Evolutionary conservation across 2,888 invertebrate species (phyloP), one percentile per base, ranked within the genome.

Genomic region (Agonopterix heracliana): DNA sequence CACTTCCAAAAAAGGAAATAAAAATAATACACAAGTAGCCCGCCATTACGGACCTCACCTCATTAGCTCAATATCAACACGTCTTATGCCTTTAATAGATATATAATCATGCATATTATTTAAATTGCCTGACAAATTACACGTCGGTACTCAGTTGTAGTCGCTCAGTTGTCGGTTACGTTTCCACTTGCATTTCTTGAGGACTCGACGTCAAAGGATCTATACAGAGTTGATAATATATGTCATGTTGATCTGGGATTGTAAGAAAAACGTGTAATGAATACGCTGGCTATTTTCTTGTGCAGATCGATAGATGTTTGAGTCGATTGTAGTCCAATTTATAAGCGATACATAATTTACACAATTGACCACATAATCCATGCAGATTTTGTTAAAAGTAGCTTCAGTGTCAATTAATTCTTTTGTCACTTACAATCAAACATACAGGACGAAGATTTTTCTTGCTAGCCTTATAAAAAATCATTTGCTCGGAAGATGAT

Each of bases 51-150:
- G 66, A 69, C 71, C 71, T 72, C 72, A 73, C 71, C 81, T 81
- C 78, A 83, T 86, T 85, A 86, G 78, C 68, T 75, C 76, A 78
- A 79, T 80, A 86, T 86, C 83, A 83, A 82, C 83, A 84, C 79
- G 80, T 79, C 74, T 74, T 78, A 74, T 74, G 66, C 68, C 78
- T 81, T 81, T 85, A 85, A 86, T 86, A 84, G 84, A 86, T 84
- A 84, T 81, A 79, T 85, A 83, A 85, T 85, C 77, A 86, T 82
- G 80, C 76, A 78, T 79, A 87, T 86, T 87, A 87, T 86, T 85
- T 79, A 87, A 87, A 86, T 87, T 85, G 84, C 81, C 65, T 78
- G 85, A 84, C 85, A 86, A 86, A 86, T 86, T 86, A 82, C 72
- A 85, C 56, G 77, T 78, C 78, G 72, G 82, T 78, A 79, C 76